phyloP scores from a whole-genome alignment of 2,888 invertebrate species.

The Tachina lurida region DNA sequence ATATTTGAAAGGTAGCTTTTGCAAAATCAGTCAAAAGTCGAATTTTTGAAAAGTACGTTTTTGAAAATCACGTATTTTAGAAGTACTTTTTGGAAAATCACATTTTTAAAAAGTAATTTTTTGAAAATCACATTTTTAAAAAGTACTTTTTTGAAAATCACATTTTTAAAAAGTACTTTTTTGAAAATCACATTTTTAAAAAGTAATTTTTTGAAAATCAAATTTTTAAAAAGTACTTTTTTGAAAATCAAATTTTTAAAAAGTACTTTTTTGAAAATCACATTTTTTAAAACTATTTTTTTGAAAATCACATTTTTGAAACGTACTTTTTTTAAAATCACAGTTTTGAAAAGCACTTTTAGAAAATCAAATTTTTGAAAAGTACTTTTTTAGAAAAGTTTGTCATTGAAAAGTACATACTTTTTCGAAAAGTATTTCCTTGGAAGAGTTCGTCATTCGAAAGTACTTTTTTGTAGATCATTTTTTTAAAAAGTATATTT shows the following conservation, averaged over 20 bases:
- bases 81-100: background rate
- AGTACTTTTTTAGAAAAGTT: no score
- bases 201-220: background rate
- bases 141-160: background rate
- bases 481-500: no score
- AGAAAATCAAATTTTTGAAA: no score
- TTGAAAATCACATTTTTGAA: background rate
- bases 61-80: background rate
- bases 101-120: constrained; percentile 1
- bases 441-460: no score
- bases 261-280: background rate
- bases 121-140: background rate
- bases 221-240: background rate
- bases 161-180: no score
- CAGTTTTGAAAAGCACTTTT: no score
- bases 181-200: background rate
- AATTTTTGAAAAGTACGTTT: background rate
- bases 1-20: no score
- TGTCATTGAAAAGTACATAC: no score
- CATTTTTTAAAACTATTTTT: background rate
- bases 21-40: no score
- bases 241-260: background rate
- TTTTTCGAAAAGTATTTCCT: no score
- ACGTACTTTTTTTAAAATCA: background rate
- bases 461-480: no score